Evolutionary conservation across 2,888 invertebrate species (phyloP).

Genomic region (Clepsis dumicolana): DNA sequence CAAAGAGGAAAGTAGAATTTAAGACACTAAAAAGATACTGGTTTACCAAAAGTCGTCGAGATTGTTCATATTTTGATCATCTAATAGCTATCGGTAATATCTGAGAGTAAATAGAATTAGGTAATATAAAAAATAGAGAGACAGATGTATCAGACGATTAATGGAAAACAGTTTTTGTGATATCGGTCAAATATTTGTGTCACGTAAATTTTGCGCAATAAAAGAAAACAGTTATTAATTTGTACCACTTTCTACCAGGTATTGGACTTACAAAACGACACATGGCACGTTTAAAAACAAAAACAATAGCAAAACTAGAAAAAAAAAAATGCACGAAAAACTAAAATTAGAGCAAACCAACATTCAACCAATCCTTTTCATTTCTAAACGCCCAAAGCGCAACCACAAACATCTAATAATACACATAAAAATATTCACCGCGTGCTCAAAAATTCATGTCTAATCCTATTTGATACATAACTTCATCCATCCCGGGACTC

Average conservation of each 20-base stretch:
- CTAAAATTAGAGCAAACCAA: no score
- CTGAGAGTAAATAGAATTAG: no score
- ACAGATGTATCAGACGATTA: no score
- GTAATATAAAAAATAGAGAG: no score
- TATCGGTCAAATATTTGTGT: no score
- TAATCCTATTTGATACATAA: constrained; percentile 86
- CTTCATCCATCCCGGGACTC: constrained; percentile 81
- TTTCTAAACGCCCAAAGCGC: background rate
- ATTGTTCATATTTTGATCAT: no score
- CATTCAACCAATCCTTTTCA: background rate
- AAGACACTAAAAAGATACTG: no score
- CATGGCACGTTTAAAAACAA: background rate
- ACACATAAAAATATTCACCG: constrained; percentile 48
- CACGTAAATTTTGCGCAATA: no score
- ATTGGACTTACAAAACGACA: background rate
- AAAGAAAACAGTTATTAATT: background rate
- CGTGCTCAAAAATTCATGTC: constrained; percentile 82
- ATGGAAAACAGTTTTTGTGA: no score
- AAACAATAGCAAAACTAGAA: background rate
- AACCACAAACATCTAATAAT: constrained; percentile 43
- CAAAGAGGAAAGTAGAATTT: background rate
- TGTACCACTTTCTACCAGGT: background rate
- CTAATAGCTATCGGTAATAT: no score
- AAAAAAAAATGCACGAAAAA: no score
- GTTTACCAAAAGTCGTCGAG: no score